Conservation (phyloP, 2,797 vertebrate species). For the Clarias platycephalus region DNA sequence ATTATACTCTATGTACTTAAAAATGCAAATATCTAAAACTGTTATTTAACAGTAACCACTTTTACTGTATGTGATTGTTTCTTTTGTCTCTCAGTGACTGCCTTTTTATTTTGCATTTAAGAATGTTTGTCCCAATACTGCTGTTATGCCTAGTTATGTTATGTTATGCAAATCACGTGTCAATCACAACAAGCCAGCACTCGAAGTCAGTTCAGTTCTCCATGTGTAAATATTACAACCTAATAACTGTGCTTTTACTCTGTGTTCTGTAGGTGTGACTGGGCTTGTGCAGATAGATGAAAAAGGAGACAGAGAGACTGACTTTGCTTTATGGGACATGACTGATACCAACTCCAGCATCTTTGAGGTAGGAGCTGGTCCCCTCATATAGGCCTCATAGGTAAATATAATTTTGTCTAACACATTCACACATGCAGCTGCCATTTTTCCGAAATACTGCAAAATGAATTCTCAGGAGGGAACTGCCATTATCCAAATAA, state of each 20-base stretch:
- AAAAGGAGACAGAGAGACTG: conserved; percentile 87
- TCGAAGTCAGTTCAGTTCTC: neutral
- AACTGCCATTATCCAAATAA: neutral
- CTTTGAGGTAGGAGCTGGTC: conserved; percentile 76
- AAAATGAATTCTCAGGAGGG: neutral
- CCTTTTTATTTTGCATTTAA: neutral
- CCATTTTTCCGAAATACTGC: neutral
- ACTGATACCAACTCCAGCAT: conserved; percentile 68
- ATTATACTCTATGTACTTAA: neutral
- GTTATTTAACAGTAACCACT: neutral
- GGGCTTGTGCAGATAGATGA: conserved; percentile 86
- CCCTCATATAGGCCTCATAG: neutral
- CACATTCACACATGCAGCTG: conserved; percentile 64
- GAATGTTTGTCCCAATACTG: neutral
- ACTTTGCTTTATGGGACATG: conserved; percentile 92
- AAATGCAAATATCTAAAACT: neutral
- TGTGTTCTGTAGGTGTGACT: conserved; percentile 78
- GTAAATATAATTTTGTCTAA: neutral
- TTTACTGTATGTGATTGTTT: neutral
- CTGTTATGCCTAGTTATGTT: neutral
- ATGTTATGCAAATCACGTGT: neutral
- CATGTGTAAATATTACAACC: neutral
- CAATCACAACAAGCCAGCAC: neutral
- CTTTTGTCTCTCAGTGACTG: neutral
- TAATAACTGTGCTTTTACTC: neutral